Evolutionary conservation across 1,140 invertebrate species (phyloP).

Genomic region (Leptinotarsa undecemlineata): DNA sequence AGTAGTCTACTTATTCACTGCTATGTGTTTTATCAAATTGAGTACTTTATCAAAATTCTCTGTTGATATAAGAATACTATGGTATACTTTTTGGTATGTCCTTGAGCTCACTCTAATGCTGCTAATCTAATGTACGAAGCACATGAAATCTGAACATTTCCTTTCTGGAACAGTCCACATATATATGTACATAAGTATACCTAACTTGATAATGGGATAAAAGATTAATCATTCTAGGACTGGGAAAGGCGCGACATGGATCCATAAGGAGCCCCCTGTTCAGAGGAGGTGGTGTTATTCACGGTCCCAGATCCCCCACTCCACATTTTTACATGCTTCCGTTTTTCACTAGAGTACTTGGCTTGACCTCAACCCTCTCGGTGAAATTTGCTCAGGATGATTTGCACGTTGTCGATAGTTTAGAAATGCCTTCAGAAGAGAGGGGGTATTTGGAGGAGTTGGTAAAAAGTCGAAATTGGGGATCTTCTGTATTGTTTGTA

Average conservation of each 20-base stretch:
- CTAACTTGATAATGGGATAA: not conserved
- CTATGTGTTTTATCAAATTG: too few relatives aligned
- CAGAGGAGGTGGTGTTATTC: constrained; percentile 76
- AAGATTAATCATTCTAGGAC: constrained; percentile 36
- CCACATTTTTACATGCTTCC: constrained; percentile 93
- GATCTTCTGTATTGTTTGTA: constrained; percentile 91
- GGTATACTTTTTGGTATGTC: too few relatives aligned
- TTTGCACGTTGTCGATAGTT: constrained; percentile 85
- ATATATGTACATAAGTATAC: not conserved
- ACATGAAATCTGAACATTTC: too few relatives aligned
- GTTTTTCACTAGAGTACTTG: constrained; percentile 72
- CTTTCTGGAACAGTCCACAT: too few relatives aligned
- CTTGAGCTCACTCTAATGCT: not conserved
- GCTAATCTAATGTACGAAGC: not conserved
- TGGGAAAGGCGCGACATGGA: constrained; percentile 86
- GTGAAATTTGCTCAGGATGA: constrained; percentile 95
- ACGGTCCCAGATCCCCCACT: constrained; percentile 87
- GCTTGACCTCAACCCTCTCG: constrained; percentile 81
- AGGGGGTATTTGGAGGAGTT: constrained; percentile 78
- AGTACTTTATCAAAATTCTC: too few relatives aligned
- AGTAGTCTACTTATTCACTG: too few relatives aligned
- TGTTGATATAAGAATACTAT: too few relatives aligned
- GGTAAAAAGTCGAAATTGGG: constrained; percentile 86
- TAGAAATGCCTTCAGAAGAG: constrained; percentile 86
- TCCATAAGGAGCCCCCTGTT: constrained; percentile 88